These are phyloP conservation scores for Panagrolaimus sp. DNA, from an alignment of 1,140 invertebrate genomes.

Conservation along the genomic window DNA sequence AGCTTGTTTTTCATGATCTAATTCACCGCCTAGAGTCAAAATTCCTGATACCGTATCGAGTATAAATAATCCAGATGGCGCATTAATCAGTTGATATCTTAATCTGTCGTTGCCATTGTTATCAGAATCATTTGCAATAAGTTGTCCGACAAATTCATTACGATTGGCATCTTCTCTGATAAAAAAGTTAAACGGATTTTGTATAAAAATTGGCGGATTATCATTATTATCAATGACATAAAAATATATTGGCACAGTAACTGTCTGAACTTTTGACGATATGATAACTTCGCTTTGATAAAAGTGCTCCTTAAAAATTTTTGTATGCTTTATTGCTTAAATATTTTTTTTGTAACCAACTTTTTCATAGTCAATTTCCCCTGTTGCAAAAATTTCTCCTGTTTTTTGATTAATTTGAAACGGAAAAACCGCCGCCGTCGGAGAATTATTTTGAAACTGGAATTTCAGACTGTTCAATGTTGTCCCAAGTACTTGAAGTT, in stretches of 20 bases:
- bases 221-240: background rate
- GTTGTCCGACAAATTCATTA: background rate
- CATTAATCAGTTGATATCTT: background rate
- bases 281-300: background rate
- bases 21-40: background rate
- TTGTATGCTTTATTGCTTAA: background rate
- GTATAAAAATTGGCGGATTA: background rate
- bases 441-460: background rate
- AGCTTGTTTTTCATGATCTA: background rate
- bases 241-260: background rate
- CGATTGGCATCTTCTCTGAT: background rate
- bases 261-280: background rate
- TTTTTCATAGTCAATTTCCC: background rate
- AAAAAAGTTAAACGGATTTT: background rate
- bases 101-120: background rate
- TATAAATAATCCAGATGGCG: background rate
- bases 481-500: background rate
- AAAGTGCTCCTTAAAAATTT: background rate
- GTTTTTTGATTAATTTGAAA: background rate
- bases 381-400: background rate
- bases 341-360: background rate
- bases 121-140: background rate
- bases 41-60: background rate
- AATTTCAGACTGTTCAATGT: background rate
- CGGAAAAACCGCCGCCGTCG: background rate